A percentile compares a stretch with the other conserved stretches of the same genome.
phyloP scores from a whole-genome alignment of 2,113 vertebrate species.

The Rhabdornis inornatus region DNA sequence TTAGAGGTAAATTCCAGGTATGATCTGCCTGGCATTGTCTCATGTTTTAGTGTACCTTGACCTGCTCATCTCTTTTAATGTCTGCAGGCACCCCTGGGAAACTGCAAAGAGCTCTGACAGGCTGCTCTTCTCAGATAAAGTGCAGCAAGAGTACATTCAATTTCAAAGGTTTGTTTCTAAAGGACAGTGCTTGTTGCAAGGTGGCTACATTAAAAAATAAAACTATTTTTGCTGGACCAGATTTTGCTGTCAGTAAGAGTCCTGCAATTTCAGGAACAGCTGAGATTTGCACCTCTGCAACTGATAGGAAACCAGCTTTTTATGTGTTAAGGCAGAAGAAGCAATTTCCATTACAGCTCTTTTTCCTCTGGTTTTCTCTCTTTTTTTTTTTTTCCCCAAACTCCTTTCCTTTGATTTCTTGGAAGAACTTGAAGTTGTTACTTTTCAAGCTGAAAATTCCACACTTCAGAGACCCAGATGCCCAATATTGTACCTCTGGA shows the following conservation, averaged over 20 bases:
- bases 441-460: neutral
- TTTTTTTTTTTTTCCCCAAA: neutral
- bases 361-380: neutral
- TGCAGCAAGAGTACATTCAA: neutral
- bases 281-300: neutral
- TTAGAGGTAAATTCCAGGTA: neutral
- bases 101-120: neutral
- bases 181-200: neutral
- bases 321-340: neutral
- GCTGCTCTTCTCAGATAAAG: conserved; percentile 45
- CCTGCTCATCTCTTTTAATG: neutral
- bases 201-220: neutral
- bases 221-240: neutral
- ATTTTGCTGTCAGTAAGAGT: neutral
- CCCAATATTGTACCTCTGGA: neutral
- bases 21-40: neutral
- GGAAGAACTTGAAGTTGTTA: neutral
- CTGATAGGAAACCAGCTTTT: neutral
- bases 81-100: neutral
- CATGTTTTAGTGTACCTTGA: conserved; percentile 8
- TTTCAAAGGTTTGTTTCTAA: conserved; percentile 9
- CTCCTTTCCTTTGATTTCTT: neutral
- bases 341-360: neutral
- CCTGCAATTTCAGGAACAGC: neutral
- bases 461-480: neutral